These are phyloP conservation scores for Synergus gifuensis DNA, from an alignment of 2,888 invertebrate species.

Conservation along the genomic window DNA sequence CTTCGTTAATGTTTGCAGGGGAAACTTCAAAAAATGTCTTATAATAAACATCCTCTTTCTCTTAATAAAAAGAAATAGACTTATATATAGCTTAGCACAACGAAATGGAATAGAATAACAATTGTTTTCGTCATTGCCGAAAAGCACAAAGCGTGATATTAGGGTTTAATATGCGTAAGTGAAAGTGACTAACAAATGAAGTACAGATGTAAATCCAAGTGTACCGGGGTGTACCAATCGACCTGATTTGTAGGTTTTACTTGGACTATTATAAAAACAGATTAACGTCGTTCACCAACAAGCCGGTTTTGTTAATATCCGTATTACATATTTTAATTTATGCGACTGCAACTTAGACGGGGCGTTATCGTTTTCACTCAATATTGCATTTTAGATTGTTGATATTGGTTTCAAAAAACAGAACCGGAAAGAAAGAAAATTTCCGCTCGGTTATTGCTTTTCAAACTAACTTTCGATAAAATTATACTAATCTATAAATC, in stretches of 20 bases:
- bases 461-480: not conserved
- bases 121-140: not conserved
- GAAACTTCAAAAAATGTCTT: too few species aligned
- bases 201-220: not conserved
- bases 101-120: not conserved
- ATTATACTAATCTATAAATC: not conserved
- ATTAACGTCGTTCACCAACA: not conserved
- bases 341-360: not conserved
- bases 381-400: not conserved
- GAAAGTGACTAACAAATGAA: not conserved
- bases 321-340: not conserved
- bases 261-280: not conserved
- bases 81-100: not conserved
- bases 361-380: not conserved
- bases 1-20: too few species aligned
- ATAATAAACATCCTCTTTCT: too few species aligned
- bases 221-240: not conserved
- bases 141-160: not conserved
- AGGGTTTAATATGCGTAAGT: not conserved
- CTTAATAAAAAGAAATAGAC: too few species aligned
- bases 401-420: not conserved
- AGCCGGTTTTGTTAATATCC: slow-evolving; percentile 1
- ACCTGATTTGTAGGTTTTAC: not conserved
- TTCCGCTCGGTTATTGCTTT: not conserved
- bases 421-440: not conserved